These are phyloP conservation scores for Lycophotia porphyrea DNA, from an alignment of 2,888 invertebrate species.

Conservation along the genomic window DNA sequence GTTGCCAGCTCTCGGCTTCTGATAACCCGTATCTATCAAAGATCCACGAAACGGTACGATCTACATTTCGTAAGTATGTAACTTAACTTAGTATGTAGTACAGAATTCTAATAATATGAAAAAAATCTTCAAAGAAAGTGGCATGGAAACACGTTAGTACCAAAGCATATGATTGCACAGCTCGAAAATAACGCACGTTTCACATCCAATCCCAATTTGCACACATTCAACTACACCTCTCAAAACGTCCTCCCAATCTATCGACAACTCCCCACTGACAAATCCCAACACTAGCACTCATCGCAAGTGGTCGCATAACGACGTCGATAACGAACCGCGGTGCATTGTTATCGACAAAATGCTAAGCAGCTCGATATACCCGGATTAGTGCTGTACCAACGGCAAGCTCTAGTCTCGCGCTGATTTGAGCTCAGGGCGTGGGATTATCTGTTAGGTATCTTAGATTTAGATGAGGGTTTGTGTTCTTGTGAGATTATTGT, in stretches of 20 bases:
- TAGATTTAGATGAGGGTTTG: conserved; percentile 21
- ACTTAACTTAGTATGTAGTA: too few species aligned
- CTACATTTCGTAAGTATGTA: background rate
- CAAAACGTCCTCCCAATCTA: conserved; percentile 4
- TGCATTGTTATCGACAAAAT: conserved; percentile 83
- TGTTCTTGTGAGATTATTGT: background rate
- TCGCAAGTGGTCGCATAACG: conserved; percentile 86
- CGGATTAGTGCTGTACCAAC: conserved; percentile 56
- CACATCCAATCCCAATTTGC: background rate
- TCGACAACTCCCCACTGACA: conserved; percentile 32
- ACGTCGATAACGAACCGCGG: conserved; percentile 84
- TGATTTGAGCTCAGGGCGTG: conserved; percentile 34
- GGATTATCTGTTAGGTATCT: conserved; percentile 37
- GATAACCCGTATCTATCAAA: background rate
- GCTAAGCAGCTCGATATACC: conserved; percentile 71
- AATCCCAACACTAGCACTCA: conserved; percentile 69
- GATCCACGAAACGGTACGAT: background rate
- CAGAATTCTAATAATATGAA: background rate
- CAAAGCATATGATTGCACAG: background rate
- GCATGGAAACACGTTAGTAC: background rate
- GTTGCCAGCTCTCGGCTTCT: background rate
- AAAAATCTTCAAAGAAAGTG: background rate
- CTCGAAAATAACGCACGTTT: background rate
- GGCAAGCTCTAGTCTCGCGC: conserved; percentile 19
- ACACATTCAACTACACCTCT: background rate